Base-by-base conservation (phyloP, 2,888 invertebrate species). In the Tachina fera region DNA sequence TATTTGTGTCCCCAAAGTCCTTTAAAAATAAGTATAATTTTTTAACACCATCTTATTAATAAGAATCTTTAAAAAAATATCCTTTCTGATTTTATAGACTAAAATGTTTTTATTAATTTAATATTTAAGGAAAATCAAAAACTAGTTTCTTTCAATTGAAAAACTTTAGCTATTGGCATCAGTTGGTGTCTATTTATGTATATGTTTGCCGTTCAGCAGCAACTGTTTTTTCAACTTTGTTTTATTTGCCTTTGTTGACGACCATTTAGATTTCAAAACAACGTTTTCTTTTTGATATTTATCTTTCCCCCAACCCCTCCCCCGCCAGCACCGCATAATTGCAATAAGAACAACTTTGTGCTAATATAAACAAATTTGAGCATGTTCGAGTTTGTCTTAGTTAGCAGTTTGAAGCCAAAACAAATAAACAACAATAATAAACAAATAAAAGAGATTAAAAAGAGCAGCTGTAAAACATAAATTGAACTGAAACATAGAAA, bases 391-490 rank as follows among this genome's bases (percentile, higher is more conserved):
- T 68, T 81, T 60, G 49, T 56, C 49, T 76, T 16, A 63, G 47
- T 58, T 70, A 76, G 31, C 6, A 31, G 76, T 76, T 76, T 71
- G 70, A 71, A 71, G 82, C 76, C 71, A 77, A 83, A 77, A 56
- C 49, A 76, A 82, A 82, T 76, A 70, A 65, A 63, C 41, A 76
- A 79, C 19, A 79, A 31, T 31, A 51, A 56, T 10, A 10, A 43
- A 53, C 22, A 63, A 39, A 70, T 41, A 82, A 77, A 22, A 60
- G 49, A 58, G 77, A 65, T 49, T 63, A 58, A 65, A 22, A 70
- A 1, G 51, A 47, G 9, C 63, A 76, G 60, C 19, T 58, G 56
- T n/a, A 75, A 67, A 67, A 60, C 10, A 60, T 9, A 74, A 49
- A 51, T 0, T 13, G 14, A 72, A 65, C n/a, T 19, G n/a, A n/a